Base-by-base conservation (phyloP, 2,113 vertebrate genomes). In the Muntiacus reevesi region DNA sequence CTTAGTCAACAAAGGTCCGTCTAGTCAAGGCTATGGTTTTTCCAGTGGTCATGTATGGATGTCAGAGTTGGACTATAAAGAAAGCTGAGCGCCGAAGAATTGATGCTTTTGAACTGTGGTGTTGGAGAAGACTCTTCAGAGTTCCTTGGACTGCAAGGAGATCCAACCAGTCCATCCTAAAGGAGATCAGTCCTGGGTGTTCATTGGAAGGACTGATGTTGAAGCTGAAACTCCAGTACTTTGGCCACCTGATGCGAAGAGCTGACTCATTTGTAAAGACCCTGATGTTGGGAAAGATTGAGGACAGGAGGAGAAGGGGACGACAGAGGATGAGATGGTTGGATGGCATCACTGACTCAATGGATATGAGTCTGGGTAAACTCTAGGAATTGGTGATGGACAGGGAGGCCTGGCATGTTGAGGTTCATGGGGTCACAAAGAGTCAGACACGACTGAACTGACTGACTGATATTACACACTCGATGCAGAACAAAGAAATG, bases 401-500 rank as follows among this genome's bases (percentile, higher is more conserved):
- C n/a, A 71, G n/a, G n/a, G n/a, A 71, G 19, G n/a, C 67, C 36
- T 40, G 21, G n/a, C 10, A 0, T 40, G 67, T 36, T 71, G 67
- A 1, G 19, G 67, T 71, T 71, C n/a, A 40, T 12, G 67, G 67
- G 19, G 2, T 71, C 2, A 3, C 67, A 23, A 36, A 36, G 33
- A 67, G 17, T 11, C 9, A 0, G 67, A 36, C n/a, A 36, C 0
- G 5, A 71, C 67, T 71, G 67, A 71, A 71, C n/a, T 71, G n/a
- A 71, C 64, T 67, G 64, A 71, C 67, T 71, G n/a, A 36, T 2
- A 40, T 23, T 71, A 40, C 10, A 71, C 25, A 62, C 28, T 50
- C 33, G 33, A 92, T 23, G 36, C 60, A 59, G 52, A 60, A 93
- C 28, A 86, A 93, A 97, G 36, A 54, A 95, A 86, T 9, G 8